These are phyloP conservation scores for Anoura caudifer DNA, from an alignment of 2,113 vertebrate genomes.

Conservation along the genomic window DNA sequence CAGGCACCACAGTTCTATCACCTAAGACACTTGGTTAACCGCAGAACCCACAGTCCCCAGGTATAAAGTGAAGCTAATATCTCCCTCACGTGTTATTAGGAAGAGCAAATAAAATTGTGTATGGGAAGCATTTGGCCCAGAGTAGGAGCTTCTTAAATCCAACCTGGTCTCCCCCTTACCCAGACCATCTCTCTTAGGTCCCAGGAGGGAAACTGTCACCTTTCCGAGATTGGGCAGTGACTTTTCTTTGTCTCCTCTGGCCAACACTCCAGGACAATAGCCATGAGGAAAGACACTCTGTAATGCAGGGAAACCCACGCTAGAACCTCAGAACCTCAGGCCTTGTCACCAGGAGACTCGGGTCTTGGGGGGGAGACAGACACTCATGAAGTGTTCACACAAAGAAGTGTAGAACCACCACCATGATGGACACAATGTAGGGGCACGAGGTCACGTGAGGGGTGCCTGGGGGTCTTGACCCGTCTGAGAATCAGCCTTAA, in stretches of 20 bases:
- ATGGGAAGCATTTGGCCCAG: neutral
- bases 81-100: accelerated
- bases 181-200: neutral
- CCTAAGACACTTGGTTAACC: neutral
- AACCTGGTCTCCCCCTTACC: neutral
- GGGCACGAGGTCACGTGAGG: accelerated
- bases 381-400: neutral
- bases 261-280: neutral
- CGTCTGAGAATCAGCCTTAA: neutral
- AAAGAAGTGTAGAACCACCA: neutral
- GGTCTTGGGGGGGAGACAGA: accelerated
- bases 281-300: neutral
- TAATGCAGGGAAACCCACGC: neutral
- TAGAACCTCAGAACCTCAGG: neutral
- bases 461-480: no score
- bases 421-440: accelerated
- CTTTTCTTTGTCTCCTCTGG: neutral
- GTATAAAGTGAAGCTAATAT: accelerated
- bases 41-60: neutral
- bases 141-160: neutral
- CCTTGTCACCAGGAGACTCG: neutral
- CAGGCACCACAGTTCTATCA: neutral
- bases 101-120: neutral
- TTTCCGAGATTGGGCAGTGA: neutral
- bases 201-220: neutral